phyloP scores from a whole-genome alignment of 2,113 vertebrate species.

The Colistium nudipinnis region DNA sequence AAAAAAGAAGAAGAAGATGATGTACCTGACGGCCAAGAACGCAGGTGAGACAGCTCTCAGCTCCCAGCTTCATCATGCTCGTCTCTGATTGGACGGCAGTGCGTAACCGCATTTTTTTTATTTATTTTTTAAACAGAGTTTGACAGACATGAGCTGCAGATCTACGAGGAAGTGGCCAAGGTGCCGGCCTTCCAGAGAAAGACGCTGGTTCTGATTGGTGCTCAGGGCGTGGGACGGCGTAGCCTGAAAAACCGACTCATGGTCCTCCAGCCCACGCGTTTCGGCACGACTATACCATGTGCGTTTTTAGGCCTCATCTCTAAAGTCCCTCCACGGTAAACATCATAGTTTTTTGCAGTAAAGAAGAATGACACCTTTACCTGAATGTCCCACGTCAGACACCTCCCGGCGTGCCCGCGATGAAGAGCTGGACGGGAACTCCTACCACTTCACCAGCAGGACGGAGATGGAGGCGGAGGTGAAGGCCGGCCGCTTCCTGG shows the following conservation, averaged over 20 bases:
- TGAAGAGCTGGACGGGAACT: constrained; percentile 93
- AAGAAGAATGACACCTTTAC: neutral
- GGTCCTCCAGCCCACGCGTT: constrained; percentile 89
- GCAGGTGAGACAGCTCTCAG: constrained; percentile 84
- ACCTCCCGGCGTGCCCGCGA: constrained; percentile 93
- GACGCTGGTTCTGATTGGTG: constrained; percentile 95
- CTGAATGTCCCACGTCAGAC: constrained; percentile 74
- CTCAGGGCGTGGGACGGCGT: constrained; percentile 95
- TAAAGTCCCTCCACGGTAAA: neutral
- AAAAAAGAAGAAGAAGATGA: constrained; percentile 99
- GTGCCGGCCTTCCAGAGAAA: constrained; percentile 98
- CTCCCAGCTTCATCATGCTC: neutral
- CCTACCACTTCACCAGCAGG: constrained; percentile 92
- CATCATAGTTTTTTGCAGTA: too few species aligned
- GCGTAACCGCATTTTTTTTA: too few species aligned
- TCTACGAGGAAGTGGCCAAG: constrained; percentile 97
- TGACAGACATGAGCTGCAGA: constrained; percentile 97
- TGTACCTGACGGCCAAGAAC: constrained; percentile 98
- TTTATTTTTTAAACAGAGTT: constrained; percentile 85
- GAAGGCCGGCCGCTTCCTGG: constrained; percentile 93
- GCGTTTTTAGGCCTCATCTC: neutral
- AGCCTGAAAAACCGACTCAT: constrained; percentile 98
- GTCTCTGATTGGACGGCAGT: constrained; percentile 3
- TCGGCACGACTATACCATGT: constrained; percentile 98
- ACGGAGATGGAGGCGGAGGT: constrained; percentile 95